A percentile compares a stretch with the other conserved stretches of the same genome.
phyloP scores from a whole-genome alignment of 2,797 vertebrate genomes.

The Microctenopoma steveboyesi region DNA sequence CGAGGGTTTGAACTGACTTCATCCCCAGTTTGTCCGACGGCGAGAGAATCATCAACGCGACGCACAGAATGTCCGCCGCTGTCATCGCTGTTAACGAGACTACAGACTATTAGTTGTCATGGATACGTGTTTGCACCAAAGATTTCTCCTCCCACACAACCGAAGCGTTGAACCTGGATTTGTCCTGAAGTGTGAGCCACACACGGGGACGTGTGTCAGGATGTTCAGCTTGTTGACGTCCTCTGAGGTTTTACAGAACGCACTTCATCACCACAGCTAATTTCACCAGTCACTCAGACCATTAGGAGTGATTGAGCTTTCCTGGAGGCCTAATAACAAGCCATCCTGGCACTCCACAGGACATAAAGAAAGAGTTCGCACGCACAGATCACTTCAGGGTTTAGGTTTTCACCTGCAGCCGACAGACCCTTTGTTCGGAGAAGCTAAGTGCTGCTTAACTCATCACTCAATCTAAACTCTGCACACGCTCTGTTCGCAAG shows the following conservation, averaged over 20 bases:
- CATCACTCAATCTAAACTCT: conserved; percentile 19
- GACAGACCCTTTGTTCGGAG: not conserved
- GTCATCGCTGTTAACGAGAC: too few relatives aligned
- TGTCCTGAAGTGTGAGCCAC: too few relatives aligned
- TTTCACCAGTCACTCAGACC: conserved; percentile 35
- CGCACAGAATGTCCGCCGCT: too few relatives aligned
- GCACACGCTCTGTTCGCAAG: not conserved
- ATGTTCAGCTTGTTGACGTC: not conserved
- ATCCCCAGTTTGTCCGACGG: too few relatives aligned
- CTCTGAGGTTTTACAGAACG: conserved; percentile 5
- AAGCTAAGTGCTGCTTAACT: conserved; percentile 3
- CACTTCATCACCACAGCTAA: conserved; percentile 17
- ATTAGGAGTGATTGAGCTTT: conserved; percentile 36
- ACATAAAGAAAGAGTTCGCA: not conserved
- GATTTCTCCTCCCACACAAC: too few relatives aligned
- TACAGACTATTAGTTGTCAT: not conserved
- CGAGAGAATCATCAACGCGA: too few relatives aligned
- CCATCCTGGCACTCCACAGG: conserved; percentile 8
- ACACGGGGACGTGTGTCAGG: not conserved
- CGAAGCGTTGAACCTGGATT: not conserved
- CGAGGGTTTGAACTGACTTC: too few relatives aligned
- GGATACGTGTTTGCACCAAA: not conserved
- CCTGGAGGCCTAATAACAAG: conserved; percentile 30
- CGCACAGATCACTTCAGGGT: conserved; percentile 12
- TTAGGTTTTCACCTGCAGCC: conserved; percentile 11